A percentile compares a stretch with the other conserved stretches of the same genome.
Conservation (phyloP, 2,113 vertebrate genomes). For the Xiphorhynchus elegans region DNA sequence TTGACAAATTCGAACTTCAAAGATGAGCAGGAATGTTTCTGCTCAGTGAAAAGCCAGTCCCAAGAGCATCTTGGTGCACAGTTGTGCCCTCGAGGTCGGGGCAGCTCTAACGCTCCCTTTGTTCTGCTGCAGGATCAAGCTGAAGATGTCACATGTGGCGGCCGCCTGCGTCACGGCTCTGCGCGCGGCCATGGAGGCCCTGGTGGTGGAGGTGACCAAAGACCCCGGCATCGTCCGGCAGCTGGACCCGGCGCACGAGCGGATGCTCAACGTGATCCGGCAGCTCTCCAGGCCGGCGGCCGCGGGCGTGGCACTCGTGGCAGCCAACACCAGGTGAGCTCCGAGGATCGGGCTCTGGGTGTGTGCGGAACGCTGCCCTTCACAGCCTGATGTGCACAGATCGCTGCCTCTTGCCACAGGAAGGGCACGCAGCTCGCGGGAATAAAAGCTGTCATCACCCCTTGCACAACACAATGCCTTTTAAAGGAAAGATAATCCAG, state of each 20-base stretch:
- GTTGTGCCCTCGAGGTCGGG: fast-evolving
- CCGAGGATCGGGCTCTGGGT: neutral
- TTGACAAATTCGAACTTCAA: neutral
- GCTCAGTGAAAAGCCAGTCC: neutral
- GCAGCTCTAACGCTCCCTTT: neutral
- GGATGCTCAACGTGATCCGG: conserved; percentile 84
- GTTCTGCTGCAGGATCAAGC: conserved; percentile 81
- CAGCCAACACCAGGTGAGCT: conserved; percentile 73
- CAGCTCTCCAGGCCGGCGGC: conserved; percentile 85
- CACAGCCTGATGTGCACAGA: neutral
- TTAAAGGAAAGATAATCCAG: neutral
- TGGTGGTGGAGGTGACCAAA: conserved; percentile 91
- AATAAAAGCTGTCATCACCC: neutral
- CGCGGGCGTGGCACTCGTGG: conserved; percentile 82
- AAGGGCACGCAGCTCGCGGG: neutral
- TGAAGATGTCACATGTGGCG: conserved; percentile 79
- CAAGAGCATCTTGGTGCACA: fast-evolving
- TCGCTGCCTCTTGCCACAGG: neutral
- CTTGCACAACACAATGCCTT: neutral
- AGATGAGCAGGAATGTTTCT: neutral
- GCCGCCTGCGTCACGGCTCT: conserved; percentile 83
- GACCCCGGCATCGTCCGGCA: conserved; percentile 83
- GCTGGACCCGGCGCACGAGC: conserved; percentile 82
- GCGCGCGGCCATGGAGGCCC: conserved; percentile 86
- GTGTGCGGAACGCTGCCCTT: fast-evolving